Evolutionary conservation across 2,888 invertebrate genomes (phyloP), one percentile per base, ranked within the genome.

Genomic region (Elysia crispata): DNA sequence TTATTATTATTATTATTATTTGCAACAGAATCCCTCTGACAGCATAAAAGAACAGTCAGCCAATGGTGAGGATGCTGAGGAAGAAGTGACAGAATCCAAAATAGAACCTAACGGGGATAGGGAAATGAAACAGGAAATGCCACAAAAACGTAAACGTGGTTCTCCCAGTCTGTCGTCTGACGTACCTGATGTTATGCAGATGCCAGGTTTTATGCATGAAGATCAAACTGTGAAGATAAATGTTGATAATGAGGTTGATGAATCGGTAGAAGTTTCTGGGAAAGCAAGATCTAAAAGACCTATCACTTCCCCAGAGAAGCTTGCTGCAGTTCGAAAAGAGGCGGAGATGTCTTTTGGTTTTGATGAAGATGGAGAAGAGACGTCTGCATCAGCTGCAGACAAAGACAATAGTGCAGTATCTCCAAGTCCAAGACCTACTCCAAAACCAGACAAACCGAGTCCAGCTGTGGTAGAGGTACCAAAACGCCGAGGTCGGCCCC

Each of bases 281-380:
- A 69, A 67, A 25, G 11, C 77, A 18, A 77, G 73, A 41, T 49
- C 64, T n/a, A 83, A 83, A 50, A 67, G 83, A 20, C 81, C 78
- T 23, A 83, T 78, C 8, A 75, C 81, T 31, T 83, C 83, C 20
- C 83, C 83, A 33, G 83, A 83, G 64, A 83, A 83, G 33, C 64
- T 83, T 31, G 83, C 83, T 49, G 83, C 83, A 25, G 81, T 76
- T 30, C 77, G 83, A 6, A 83, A 81, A 67, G 83, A 79, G 31
- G 83, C 83, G 20, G 83, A 79, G 67, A 81, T 80, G 60, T 81
- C 83, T 25, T 83, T 83, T 76, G 83, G 83, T 18, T 83, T 83
- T 81, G 83, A 83, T 77, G 83, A 83, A 23, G 81, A 80, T 28
- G 70, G 62, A 20, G 72, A 84, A 33, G 54, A 50, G 41, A 41